Conservation (phyloP, 2,888 invertebrate species). For the Kuschelorhynchus macadamiae region DNA sequence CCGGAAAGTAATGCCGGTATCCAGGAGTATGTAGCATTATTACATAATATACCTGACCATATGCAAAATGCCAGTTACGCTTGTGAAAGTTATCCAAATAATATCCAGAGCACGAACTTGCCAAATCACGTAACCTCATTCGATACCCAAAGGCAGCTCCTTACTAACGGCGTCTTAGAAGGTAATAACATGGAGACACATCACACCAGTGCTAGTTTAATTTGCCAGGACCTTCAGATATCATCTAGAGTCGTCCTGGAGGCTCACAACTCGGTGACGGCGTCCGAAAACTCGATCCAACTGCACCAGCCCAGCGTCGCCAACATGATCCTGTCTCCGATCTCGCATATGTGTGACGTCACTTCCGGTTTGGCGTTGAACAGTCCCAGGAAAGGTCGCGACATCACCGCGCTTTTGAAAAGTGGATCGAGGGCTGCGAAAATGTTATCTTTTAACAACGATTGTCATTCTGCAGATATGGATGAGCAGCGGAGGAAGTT, state of each 20-base stretch:
- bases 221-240: not conserved
- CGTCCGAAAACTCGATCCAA: conserved; percentile 59
- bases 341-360: conserved; percentile 70
- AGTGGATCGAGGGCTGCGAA: conserved; percentile 46
- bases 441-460: conserved; percentile 43
- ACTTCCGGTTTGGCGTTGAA: conserved; percentile 69
- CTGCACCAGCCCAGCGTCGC: conserved; percentile 50
- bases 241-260: conserved; percentile 33
- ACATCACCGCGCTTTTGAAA: conserved; percentile 60
- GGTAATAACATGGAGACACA: too few relatives aligned
- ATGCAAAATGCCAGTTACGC: too few relatives aligned
- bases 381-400: conserved; percentile 68
- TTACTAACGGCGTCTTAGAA: too few relatives aligned
- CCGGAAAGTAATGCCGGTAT: too few relatives aligned
- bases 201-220: too few relatives aligned
- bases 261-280: conserved; percentile 55
- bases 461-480: conserved; percentile 43
- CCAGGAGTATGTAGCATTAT: too few relatives aligned
- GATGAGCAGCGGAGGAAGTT: conserved; percentile 58
- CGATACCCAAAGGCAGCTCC: too few relatives aligned
- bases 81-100: too few relatives aligned
- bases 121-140: too few relatives aligned
- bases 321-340: conserved; percentile 68
- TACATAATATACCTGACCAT: too few relatives aligned
- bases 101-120: too few relatives aligned